phyloP scores from a whole-genome alignment of 1,140 invertebrate species.

The Plodia interpunctella region DNA sequence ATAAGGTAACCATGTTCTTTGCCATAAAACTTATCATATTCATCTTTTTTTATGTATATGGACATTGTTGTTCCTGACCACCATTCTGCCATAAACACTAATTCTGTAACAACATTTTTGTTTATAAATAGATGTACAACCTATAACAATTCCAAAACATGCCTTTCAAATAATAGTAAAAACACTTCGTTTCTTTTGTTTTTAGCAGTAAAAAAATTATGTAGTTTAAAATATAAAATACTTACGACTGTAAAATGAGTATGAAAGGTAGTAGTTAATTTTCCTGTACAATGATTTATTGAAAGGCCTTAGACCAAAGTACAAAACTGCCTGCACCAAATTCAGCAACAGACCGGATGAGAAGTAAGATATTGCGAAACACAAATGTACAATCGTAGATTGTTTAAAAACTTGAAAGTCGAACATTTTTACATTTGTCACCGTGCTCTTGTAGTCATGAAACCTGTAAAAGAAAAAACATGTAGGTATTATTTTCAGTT shows the following conservation, averaged over 20 bases:
- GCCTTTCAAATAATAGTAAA: too few species aligned
- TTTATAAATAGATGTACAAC: not conserved
- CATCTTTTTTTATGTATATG: constrained; percentile 87
- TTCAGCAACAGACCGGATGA: constrained; percentile 93
- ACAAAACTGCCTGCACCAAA: constrained; percentile 87
- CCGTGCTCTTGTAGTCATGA: constrained; percentile 34
- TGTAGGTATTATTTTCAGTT: too few species aligned
- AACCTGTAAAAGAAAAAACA: constrained; percentile 42
- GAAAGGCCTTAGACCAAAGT: constrained; percentile 84
- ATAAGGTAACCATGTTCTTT: constrained; percentile 93
- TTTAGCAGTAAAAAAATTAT: too few species aligned
- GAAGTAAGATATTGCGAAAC: constrained; percentile 93
- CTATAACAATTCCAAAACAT: too few species aligned
- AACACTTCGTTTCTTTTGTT: too few species aligned
- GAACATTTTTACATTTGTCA: constrained; percentile 80
- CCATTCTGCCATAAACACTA: constrained; percentile 95
- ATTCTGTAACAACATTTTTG: constrained; percentile 80
- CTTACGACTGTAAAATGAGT: constrained; percentile 94
- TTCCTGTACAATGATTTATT: constrained; percentile 89
- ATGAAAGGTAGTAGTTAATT: constrained; percentile 94
- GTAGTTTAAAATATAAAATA: constrained; percentile 55
- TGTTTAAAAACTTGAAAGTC: constrained; percentile 79
- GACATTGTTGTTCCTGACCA: constrained; percentile 88
- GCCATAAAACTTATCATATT: constrained; percentile 88
- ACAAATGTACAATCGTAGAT: constrained; percentile 83